Base-by-base conservation (phyloP, 1,140 invertebrate species). In the Lepidurus couesii region DNA sequence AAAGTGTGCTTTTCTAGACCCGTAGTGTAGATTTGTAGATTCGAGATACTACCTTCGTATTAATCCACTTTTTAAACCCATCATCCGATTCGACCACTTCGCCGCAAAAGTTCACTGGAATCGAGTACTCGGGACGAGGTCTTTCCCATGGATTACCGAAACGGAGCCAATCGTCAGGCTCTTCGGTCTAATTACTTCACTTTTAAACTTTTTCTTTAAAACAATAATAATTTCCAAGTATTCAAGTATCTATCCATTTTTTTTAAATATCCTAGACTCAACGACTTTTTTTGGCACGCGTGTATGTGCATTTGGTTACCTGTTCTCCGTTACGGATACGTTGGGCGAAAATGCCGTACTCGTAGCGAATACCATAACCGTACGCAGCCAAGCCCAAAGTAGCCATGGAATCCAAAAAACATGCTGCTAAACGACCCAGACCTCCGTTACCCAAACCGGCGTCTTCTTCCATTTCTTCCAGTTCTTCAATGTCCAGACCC, bases 361-460 rank as follows among this genome's bases (percentile, higher is more conserved):
- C 98, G 85, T 99, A 99, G 81, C 98, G 90, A 80, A 99, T 95
- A 84, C 98, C 98, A 86, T 99, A 99, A 81, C 98, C 98, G 86
- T 98, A 98, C 65, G 97, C 98, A 73, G 98, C 95, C 81, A 99
- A 88, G 21, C 97, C 98, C 16, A 99, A 87, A 2, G 98, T 99
- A 0, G 98, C 98, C 98, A 99, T 99, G 13, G 97, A 99, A 86
- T 99, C 98, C 0, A 99, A 87, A 87, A 99, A 99, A 84, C 98
- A 99, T 74, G 98, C 98, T 74, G 98, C 98, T 80, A 99, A 86
- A 80, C 98, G 91, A 76, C 98, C 98, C 13, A 99, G 88, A 83
- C 98, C 98, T 79, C 98, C 98, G 86, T 99, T 99, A 81, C 98
- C 98, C n/a, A 99, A 87, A 79, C 98, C 98, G 79, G 97, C 97